A percentile compares a stretch with the other conserved stretches of the same genome.
phyloP scores from a whole-genome alignment of 2,797 vertebrate genomes.

The Erethizon dorsatum region DNA sequence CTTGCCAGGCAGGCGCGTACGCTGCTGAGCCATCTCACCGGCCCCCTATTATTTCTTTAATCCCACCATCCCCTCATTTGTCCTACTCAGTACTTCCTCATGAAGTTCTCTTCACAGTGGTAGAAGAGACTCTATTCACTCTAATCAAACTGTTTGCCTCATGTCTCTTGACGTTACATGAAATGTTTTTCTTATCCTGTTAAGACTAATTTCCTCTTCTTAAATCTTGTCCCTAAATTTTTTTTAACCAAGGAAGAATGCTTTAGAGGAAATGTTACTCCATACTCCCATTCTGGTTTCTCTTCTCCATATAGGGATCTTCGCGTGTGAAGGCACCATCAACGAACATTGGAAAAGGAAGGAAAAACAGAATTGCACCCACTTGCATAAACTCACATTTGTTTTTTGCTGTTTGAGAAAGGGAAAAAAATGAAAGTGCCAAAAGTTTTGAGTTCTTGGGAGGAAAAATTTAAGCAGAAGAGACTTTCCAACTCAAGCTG shows the following conservation, averaged over 20 bases:
- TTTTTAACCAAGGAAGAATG: not conserved
- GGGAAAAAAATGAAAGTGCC: conserved; percentile 60
- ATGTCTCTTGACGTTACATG: not conserved
- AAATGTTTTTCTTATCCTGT: conserved; percentile 35
- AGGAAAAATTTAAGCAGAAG: conserved; percentile 46
- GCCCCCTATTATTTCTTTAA: too few species aligned
- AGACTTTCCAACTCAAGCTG: conserved; percentile 23
- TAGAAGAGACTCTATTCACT: not conserved
- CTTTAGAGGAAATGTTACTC: not conserved
- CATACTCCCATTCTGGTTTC: not conserved
- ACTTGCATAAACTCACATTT: conserved; percentile 33
- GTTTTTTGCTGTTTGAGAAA: conserved; percentile 44
- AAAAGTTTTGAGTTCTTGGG: conserved; percentile 63
- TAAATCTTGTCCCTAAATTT: not conserved
- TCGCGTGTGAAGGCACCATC: too few species aligned
- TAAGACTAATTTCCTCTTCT: not conserved
- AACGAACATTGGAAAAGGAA: conserved; percentile 32
- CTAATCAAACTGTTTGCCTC: not conserved
- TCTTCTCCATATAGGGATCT: not conserved
- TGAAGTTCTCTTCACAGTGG: not conserved
- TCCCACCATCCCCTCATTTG: not conserved
- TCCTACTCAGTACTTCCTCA: not conserved
- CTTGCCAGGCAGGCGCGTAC: too few species aligned
- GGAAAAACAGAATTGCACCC: conserved; percentile 61
- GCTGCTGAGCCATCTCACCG: too few species aligned